phyloP scores from a whole-genome alignment of 1,140 invertebrate genomes.

The Caenorhabditis inopinata region DNA sequence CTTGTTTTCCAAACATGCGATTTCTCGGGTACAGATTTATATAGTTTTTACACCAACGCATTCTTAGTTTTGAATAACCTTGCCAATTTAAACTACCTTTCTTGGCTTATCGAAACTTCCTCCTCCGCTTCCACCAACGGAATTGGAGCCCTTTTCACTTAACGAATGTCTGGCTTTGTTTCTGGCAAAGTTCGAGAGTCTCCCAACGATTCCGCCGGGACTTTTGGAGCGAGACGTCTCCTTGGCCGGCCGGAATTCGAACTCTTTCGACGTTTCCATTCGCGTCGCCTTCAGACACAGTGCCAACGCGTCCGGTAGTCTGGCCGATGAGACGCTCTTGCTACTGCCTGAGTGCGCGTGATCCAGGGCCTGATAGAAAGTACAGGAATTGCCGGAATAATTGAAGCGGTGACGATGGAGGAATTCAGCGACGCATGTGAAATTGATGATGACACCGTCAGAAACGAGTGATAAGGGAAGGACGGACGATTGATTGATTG shows the following conservation, averaged over 20 bases:
- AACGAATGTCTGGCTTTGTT: slow-evolving; percentile 60
- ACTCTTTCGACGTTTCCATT: slow-evolving; percentile 40
- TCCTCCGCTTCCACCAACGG: slow-evolving; percentile 48
- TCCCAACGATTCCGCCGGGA: slow-evolving; percentile 61
- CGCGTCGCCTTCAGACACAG: slow-evolving; percentile 37
- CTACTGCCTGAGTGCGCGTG: not conserved
- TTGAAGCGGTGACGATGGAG: not conserved
- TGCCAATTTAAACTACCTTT: slow-evolving; percentile 29
- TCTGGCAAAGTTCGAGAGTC: slow-evolving; percentile 61
- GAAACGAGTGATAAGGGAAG: not conserved
- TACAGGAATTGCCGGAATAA: too few species aligned
- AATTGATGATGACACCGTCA: not conserved
- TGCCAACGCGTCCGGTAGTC: slow-evolving; percentile 41
- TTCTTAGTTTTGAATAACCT: too few species aligned
- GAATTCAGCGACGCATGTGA: not conserved
- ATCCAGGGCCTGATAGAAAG: slow-evolving; percentile 4
- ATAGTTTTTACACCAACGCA: too few species aligned
- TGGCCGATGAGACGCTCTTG: slow-evolving; percentile 28
- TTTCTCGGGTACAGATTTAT: too few species aligned
- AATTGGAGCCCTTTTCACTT: slow-evolving; percentile 53
- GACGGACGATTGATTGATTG: not conserved
- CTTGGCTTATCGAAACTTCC: slow-evolving; percentile 49
- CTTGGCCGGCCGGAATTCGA: slow-evolving; percentile 54
- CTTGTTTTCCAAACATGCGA: too few species aligned
- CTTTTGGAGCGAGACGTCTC: slow-evolving; percentile 54